Evolutionary conservation across 1,140 invertebrate species (phyloP).

Genomic region (Thaumetopoea pityocampa): DNA sequence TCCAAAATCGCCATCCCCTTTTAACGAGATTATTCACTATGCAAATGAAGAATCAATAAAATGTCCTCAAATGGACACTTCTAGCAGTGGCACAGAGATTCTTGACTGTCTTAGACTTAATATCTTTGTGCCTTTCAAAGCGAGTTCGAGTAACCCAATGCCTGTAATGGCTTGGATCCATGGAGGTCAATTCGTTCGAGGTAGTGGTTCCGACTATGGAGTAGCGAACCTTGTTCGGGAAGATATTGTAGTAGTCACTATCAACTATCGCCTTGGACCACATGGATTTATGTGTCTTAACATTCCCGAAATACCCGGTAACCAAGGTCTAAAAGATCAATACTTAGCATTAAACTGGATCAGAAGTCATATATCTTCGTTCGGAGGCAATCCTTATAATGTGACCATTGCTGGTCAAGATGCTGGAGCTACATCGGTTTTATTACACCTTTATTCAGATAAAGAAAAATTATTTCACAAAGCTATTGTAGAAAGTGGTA

Average conservation of each 20-base stretch:
- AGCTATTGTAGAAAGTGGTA: slow-evolving; percentile 57
- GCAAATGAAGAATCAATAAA: slow-evolving; percentile 44
- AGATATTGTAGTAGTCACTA: slow-evolving; percentile 51
- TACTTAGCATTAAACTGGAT: slow-evolving; percentile 79
- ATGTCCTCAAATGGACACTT: slow-evolving; percentile 47
- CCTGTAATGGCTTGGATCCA: slow-evolving; percentile 63
- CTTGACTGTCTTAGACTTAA: slow-evolving; percentile 56
- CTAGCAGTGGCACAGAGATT: slow-evolving; percentile 21
- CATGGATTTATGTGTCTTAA: slow-evolving; percentile 65
- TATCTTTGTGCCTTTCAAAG: slow-evolving; percentile 50
- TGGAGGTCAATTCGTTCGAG: slow-evolving; percentile 45
- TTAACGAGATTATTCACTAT: slow-evolving; percentile 43
- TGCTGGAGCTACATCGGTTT: slow-evolving; percentile 47
- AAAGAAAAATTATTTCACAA: slow-evolving; percentile 56
- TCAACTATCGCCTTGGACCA: slow-evolving; percentile 61
- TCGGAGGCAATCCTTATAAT: slow-evolving; percentile 81
- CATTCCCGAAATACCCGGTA: slow-evolving; percentile 77
- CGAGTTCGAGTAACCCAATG: slow-evolving; percentile 46
- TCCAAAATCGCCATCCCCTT: slow-evolving; percentile 29
- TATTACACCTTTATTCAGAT: slow-evolving; percentile 55
- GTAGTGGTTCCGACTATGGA: slow-evolving; percentile 40
- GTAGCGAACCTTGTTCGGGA: slow-evolving; percentile 49
- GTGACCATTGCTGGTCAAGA: slow-evolving; percentile 73
- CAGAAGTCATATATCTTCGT: slow-evolving; percentile 80
- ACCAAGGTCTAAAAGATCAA: slow-evolving; percentile 83